A percentile compares a stretch with the other conserved stretches of the same genome.
Evolutionary conservation across 2,888 invertebrate genomes (phyloP).

Genomic region (Cylindroiulus punctatus): DNA sequence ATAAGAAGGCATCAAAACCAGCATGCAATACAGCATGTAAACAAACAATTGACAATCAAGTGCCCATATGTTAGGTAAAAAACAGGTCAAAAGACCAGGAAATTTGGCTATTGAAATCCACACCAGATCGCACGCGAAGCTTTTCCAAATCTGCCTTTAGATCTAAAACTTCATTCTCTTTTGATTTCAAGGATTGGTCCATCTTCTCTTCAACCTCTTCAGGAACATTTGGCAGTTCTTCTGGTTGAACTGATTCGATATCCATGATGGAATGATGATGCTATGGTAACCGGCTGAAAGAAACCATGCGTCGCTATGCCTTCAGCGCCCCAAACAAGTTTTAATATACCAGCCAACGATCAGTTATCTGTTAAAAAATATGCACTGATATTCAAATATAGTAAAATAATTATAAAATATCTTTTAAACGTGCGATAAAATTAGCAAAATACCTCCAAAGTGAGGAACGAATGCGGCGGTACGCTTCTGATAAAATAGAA

Average conservation of each 20-base stretch:
- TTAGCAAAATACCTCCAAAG: not conserved
- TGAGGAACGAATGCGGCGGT: not conserved
- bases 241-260: not conserved
- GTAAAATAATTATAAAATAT: not conserved
- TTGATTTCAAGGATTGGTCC: not conserved
- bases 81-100: not conserved
- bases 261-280: not conserved
- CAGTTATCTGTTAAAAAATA: not conserved
- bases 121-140: conserved; percentile 23
- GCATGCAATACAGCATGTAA: not conserved
- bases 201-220: not conserved
- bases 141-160: conserved; percentile 39
- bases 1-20: not conserved
- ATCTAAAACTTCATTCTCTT: not conserved
- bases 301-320: not conserved
- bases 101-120: not conserved
- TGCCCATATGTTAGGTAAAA: too few relatives aligned
- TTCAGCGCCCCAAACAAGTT: not conserved
- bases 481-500: not conserved
- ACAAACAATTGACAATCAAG: not conserved
- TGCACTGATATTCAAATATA: not conserved
- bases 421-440: not conserved
- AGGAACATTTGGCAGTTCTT: not conserved
- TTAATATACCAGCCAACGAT: not conserved
- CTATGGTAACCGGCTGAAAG: not conserved